Base-by-base conservation (phyloP, 2,888 invertebrate species). In the Ophion costatus region DNA sequence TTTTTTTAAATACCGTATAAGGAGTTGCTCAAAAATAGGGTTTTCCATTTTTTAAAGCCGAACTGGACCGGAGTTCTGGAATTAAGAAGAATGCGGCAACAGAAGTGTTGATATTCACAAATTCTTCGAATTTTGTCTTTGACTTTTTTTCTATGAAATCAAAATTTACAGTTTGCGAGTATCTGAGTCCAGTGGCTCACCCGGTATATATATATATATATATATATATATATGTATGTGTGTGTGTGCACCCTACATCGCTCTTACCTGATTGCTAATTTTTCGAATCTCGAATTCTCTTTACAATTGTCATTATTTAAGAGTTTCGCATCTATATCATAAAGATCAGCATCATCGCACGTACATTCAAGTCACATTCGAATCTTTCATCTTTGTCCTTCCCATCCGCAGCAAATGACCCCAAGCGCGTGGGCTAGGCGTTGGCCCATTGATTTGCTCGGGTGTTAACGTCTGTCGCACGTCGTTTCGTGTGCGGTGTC, bases 251-350 rank as follows among this genome's bases (percentile, higher is more conserved):
- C 76, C 76, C 20, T 45, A 29, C 66, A 56, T 22, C 76, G 71
- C 76, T 83, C 90, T 87, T 85, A 89, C 89, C 88, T 89, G 88
- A 90, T 89, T 90, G 90, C 90, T 92, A 92, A 92, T 92, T 92
- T 90, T 92, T 92, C 89, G 88, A 87, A 90, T 79, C 78, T 64
- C 66, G 61, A 89, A 91, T 93, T 89, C 90, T 17, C 51, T 93
- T 93, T 93, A 93, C 87, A 92, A 91, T 89, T 86, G 86, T 89
- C 88, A 89, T 90, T 87, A 90, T 87, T 90, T 89, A 91, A 84
- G 86, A 87, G 88, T 87, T 75, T 71, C 61, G 14, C 81, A 78
- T 79, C 33, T 61, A 33, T 66, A 71, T 29, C 42, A 69, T 29
- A 61, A 45, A 69, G 69, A 66, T 24, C 59, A 51, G 17, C 17